A percentile compares a stretch with the other conserved stretches of the same genome.
phyloP scores from a whole-genome alignment of 2,797 vertebrate genomes.

The Simalia tracyae region DNA sequence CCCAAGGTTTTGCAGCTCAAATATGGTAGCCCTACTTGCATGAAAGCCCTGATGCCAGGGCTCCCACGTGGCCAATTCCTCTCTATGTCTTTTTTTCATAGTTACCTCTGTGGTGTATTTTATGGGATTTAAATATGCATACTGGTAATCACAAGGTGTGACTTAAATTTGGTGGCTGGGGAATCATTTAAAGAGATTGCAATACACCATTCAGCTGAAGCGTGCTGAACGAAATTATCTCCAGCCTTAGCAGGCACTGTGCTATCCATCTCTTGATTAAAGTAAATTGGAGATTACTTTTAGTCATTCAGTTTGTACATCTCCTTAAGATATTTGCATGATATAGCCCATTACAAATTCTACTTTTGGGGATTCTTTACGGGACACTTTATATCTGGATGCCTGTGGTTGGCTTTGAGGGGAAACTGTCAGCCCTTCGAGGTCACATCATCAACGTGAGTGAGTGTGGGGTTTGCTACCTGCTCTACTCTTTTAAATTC shows the following conservation, averaged over 20 bases:
- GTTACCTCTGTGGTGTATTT: neutral
- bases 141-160: constrained; percentile 17
- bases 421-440: neutral
- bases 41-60: neutral
- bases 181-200: neutral
- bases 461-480: no score
- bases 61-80: neutral
- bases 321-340: neutral
- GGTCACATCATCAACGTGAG: neutral
- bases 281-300: neutral
- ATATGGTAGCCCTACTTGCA: neutral
- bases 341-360: neutral
- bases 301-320: constrained; percentile 2
- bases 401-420: neutral
- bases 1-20: neutral
- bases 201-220: neutral
- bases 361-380: neutral
- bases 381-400: neutral
- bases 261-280: constrained; percentile 26
- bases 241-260: constrained; percentile 1
- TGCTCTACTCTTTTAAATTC: no score
- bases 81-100: neutral
- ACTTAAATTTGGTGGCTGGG: constrained; percentile 9
- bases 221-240: neutral
- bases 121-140: constrained; percentile 13